Conservation (phyloP, 2,113 vertebrate species). For the Oryzias javanicus region DNA sequence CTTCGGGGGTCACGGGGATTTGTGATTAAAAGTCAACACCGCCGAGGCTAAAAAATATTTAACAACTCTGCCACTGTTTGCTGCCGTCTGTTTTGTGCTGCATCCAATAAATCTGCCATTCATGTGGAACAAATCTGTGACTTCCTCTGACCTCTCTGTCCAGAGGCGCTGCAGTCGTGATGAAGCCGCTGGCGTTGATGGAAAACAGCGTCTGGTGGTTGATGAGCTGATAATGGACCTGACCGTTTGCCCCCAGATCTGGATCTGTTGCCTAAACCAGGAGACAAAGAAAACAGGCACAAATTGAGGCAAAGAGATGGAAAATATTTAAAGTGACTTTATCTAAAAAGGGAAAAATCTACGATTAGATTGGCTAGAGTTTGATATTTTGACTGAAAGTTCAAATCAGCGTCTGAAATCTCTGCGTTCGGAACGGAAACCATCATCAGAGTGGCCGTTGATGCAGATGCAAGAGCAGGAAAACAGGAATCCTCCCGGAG, state of each 20-base stretch:
- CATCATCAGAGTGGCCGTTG: no score
- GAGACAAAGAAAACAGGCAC: background rate
- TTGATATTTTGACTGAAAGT: no score
- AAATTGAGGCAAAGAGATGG: background rate
- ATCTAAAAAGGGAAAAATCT: no score
- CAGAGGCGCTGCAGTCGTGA: constrained; percentile 84
- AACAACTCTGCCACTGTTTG: background rate
- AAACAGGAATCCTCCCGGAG: no score
- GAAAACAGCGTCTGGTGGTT: constrained; percentile 88
- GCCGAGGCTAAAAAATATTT: background rate
- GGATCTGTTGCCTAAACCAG: constrained; percentile 85
- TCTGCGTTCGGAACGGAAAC: no score
- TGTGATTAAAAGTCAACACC: background rate
- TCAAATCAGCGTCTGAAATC: no score
- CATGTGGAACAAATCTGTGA: constrained; percentile 2
- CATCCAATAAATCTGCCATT: background rate
- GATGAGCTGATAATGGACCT: constrained; percentile 86
- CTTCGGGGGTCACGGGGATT: constrained; percentile 27
- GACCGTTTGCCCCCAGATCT: constrained; percentile 88
- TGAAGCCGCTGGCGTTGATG: constrained; percentile 88
- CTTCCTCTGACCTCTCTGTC: constrained; percentile 83
- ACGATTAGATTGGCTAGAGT: no score
- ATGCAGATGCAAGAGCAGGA: no score
- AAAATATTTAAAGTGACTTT: no score
- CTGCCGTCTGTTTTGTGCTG: background rate